Base-by-base conservation (phyloP, 2,888 invertebrate species). In the Apodemia zela region DNA sequence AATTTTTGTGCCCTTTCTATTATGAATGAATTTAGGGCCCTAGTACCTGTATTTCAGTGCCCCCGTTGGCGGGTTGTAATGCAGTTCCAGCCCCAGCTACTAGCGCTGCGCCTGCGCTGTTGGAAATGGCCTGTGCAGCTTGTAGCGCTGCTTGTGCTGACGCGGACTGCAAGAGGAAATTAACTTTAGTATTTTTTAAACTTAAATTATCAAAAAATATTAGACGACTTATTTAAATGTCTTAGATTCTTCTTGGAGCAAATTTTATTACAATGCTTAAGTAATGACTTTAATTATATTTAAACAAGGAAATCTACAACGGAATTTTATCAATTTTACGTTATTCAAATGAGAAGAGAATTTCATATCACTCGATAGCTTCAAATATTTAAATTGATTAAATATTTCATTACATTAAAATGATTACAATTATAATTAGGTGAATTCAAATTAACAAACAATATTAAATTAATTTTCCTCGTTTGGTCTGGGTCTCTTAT, bases 131-230 rank as follows among this genome's bases (percentile, higher is more conserved):
- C 82, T 97, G 96, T 68, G 96, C 96, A 54, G 96, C 96, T 81
- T 97, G 96, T 63, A 98, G 93, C 72, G 97, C 97, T 67, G 96
- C 97, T 85, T 96, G 96, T 77, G 97, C 96, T 75, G 95, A 95
- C 75, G 96, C 95, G 82, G 95, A 96, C 96, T 96, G 94, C 72
- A 93, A 93, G 76, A 83, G 76, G 85, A 75, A 64, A 18, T 18
- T 7, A 7, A 17, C 6, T 17, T 47, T n/a, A 47, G 3, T n/a
- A 47, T 47, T 17, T 47, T 47, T 33, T 25, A 25, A 25, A 35
- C n/a, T n/a, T n/a, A n/a, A 35, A 7, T 47, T n/a, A 47, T 47
- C 47, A 38, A 13, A 38, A 38, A 13, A 38, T 13, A 13, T 13
- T 13, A 13, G 13, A 3, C 3, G 38, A 38, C 38, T 38, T 38